These are phyloP conservation scores for Onychorhynchus coronatus DNA, from an alignment of 2,113 vertebrate genomes.

Conservation along the genomic window DNA sequence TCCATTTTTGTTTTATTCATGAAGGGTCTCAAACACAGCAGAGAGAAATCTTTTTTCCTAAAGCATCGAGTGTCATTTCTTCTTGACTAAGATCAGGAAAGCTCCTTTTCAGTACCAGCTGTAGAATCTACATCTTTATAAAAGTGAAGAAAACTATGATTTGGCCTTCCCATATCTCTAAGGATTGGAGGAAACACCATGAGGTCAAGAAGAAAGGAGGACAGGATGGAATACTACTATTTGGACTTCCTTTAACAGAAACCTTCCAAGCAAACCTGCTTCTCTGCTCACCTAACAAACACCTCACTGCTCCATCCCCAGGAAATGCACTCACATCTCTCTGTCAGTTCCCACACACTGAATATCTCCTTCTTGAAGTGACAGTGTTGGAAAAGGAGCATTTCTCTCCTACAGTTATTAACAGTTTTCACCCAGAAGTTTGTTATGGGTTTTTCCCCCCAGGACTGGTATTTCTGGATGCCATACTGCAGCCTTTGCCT, in stretches of 20 bases:
- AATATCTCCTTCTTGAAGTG: neutral
- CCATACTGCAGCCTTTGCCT: slow-evolving; percentile 82
- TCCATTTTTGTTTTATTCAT: neutral
- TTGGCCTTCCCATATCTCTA: neutral
- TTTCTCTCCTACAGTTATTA: neutral
- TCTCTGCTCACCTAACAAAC: neutral
- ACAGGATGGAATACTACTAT: neutral
- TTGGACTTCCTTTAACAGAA: neutral
- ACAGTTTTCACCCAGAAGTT: neutral
- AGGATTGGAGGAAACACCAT: neutral
- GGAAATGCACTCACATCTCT: neutral
- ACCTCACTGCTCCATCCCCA: neutral
- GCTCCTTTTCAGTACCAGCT: neutral
- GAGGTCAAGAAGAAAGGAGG: neutral
- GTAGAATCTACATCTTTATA: neutral
- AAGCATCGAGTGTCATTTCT: neutral
- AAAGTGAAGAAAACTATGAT: neutral
- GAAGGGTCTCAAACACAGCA: neutral
- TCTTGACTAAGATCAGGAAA: neutral
- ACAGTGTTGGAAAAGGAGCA: neutral
- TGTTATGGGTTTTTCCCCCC: neutral
- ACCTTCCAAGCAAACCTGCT: neutral
- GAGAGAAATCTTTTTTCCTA: neutral
- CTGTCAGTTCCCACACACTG: neutral
- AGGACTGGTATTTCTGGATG: slow-evolving; percentile 79